A percentile compares a stretch with the other conserved stretches of the same genome.
Evolutionary conservation across 1,140 invertebrate genomes (phyloP).

Genomic region (Subanguina moxae): DNA sequence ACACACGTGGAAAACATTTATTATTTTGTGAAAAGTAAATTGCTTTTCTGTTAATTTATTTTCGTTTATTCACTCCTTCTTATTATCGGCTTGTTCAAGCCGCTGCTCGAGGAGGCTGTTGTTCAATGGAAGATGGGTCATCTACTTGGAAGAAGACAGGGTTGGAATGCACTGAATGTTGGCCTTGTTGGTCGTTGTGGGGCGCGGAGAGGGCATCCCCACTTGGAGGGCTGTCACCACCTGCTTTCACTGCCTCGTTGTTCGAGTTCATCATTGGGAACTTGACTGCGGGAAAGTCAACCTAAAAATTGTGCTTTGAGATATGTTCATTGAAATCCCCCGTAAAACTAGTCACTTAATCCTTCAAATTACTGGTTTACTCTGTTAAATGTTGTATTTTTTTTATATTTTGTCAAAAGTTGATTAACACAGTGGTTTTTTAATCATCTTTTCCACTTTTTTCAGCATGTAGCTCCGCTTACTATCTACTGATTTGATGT

Average conservation of each 20-base stretch:
- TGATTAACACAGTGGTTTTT: too few relatives aligned
- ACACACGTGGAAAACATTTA: too few relatives aligned
- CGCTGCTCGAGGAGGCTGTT: conserved; percentile 5
- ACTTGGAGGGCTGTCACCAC: background rate
- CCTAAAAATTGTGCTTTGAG: conserved; percentile 57
- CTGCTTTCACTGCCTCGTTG: conserved; percentile 1
- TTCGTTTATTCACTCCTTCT: conserved; percentile 1
- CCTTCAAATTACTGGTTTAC: too few relatives aligned
- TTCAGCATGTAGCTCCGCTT: too few relatives aligned
- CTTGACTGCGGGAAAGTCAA: conserved; percentile 61
- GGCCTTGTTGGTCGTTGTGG: conserved; percentile 11
- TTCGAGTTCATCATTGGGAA: conserved; percentile 20
- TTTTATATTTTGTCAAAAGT: too few relatives aligned
- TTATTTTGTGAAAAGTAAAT: too few relatives aligned
- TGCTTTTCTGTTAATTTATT: conserved; percentile 1
- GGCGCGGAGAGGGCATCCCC: background rate
- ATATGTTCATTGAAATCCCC: too few relatives aligned
- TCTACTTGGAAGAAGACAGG: conserved; percentile 43
- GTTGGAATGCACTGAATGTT: background rate
- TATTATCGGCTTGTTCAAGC: background rate
- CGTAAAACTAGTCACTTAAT: too few relatives aligned
- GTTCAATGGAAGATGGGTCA: conserved; percentile 14
- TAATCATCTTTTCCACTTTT: too few relatives aligned
- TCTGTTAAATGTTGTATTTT: too few relatives aligned
- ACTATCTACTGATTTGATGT: too few relatives aligned